Evolutionary conservation across 2,888 invertebrate species (phyloP).

Genomic region (Ommatoiulus sabulosus): DNA sequence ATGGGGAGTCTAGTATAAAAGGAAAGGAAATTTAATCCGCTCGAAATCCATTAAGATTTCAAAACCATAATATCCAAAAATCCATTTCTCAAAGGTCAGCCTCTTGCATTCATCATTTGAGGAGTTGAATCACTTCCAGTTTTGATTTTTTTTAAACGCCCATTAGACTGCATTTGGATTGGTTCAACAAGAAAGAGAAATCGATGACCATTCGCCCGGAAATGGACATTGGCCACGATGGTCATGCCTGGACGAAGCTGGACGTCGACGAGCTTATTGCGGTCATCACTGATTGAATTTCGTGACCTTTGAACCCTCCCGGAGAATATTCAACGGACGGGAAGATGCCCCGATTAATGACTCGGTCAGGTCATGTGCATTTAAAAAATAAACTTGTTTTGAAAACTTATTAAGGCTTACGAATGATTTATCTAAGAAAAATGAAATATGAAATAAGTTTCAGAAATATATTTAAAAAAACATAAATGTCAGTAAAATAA

Average conservation of each 20-base stretch:
- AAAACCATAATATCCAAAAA: not conserved
- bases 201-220: not conserved
- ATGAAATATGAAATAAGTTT: too few relatives aligned
- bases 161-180: constrained; percentile 33
- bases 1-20: not conserved
- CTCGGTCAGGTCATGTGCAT: not conserved
- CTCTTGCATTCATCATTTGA: constrained; percentile 30
- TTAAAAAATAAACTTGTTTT: too few relatives aligned
- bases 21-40: not conserved
- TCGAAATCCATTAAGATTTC: constrained; percentile 17
- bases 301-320: not conserved
- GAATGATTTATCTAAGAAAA: too few relatives aligned
- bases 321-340: not conserved
- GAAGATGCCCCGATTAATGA: not conserved
- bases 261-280: not conserved
- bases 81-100: constrained; percentile 32
- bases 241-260: not conserved
- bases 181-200: not conserved
- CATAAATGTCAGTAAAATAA: not conserved
- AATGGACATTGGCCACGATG: constrained; percentile 19
- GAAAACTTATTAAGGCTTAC: too few relatives aligned
- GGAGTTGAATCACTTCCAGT: constrained; percentile 11
- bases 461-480: too few relatives aligned
- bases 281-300: constrained; percentile 7
- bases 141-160: constrained; percentile 25